Evolutionary conservation across 2,797 vertebrate species (phyloP), one percentile per base, ranked within the genome.

Genomic region (Nasua narica): DNA sequence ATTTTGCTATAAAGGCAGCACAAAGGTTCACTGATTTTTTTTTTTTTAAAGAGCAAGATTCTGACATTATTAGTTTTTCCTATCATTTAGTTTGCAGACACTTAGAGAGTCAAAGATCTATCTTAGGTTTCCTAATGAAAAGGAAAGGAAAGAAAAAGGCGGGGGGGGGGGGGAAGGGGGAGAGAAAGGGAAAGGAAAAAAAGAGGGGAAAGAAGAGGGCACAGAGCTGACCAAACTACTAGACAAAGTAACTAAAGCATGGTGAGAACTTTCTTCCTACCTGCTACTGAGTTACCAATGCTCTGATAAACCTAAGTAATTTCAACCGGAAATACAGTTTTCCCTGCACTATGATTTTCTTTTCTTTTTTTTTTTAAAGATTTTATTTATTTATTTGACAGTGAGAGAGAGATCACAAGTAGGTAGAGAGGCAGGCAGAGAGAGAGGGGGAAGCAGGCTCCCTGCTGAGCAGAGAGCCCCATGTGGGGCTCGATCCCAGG

Each of bases 31-130:
- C 0, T 58, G 18, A 46, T 60, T 92, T 76, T 92, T 60, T 92
- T 76, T 92, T 74, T 48, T 50, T 27, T 19, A 69, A 96, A 90
- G n/a, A 82, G 62, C 94, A 92, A 72, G 62, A 72, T 32, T 82
- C 25, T 78, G 78, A 74, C 32, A 10, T 56, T 46, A 65, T 29
- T 48, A 46, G 11, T 67, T 97, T 93, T 48, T 94, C 43, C 10
- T 11, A 82, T 19, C 19, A 84, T 65, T 87, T 37, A 14, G 37
- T 89, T 86, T 90, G 43, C 29, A 95, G 27, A 87, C 16, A 81
- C 14, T 50, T 16, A 35, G 15, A 83, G 35, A 70, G 60, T 54
- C 65, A 54, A 84, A 65, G 56, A 29, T 29, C 32, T 1, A 15
- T 25, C 35, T 65, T 78, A 29, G 54, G 25, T 77, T 79, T 76